Base-by-base conservation (phyloP, 2,888 invertebrate species). In the Drosophila ezoana region DNA sequence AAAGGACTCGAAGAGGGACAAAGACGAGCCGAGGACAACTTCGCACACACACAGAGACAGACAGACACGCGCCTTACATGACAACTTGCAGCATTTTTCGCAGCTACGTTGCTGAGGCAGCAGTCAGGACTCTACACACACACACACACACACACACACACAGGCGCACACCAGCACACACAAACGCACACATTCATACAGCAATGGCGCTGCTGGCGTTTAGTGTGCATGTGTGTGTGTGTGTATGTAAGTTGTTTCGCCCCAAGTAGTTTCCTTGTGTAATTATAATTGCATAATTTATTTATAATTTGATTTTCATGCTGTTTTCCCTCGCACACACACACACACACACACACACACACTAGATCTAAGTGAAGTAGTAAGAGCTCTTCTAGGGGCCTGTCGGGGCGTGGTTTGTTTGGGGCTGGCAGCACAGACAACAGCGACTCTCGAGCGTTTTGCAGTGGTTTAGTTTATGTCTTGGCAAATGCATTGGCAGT, bases 211-310 rank as follows among this genome's bases (percentile, higher is more conserved):
- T 51, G 49, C 49, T 38, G 37, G 49, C 49, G 49, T 51, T 51
- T 51, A 45, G 59, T 28, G 23, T 37, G 33, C 32, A 18, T 59
- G 40, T 62, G 14, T 49, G 40, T 66, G 14, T 60, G 44, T 59
- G 14, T 58, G 44, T 67, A 52, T 72, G 71, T 71, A 59, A 68
- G 71, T 79, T 86, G 81, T 84, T 84, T 81, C 68, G 87, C 88
- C 87, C 84, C 85, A 89, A 88, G 84, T 89, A 89, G 89, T 89
- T 86, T 87, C 87, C 86, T 86, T 86, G 86, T 86, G 89, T 86
- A 89, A 86, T 86, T 86, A 86, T 86, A 86, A 86, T 86, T 86
- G 89, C 86, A 86, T 86, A 86, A 86, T 86, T 86, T 86, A 86
- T 86, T 87, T 86, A 89, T 86, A 87, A 86, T 86, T 87, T 85